Conservation (phyloP, 2,888 invertebrate genomes). For the Anticlea derivata region DNA sequence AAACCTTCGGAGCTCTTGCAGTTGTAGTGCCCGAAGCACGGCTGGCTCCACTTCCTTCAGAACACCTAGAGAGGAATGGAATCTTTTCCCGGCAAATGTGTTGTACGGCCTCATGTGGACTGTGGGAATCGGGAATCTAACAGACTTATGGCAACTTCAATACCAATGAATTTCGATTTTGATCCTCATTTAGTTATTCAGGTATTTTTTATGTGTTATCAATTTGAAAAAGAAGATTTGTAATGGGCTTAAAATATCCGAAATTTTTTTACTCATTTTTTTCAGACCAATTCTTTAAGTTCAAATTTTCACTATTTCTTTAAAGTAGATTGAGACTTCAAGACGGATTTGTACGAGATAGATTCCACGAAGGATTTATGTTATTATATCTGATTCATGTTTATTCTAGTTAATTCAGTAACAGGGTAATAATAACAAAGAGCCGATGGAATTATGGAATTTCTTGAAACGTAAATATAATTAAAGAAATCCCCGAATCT, state of each 20-base stretch:
- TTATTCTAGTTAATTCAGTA: conserved; percentile 16
- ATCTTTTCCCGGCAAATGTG: conserved; percentile 14
- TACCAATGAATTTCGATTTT: too few relatives aligned
- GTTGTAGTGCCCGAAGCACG: conserved; percentile 67
- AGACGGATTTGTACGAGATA: conserved; percentile 2
- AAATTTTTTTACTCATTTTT: too few relatives aligned
- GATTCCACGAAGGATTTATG: conserved; percentile 10
- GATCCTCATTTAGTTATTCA: too few relatives aligned
- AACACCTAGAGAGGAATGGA: conserved; percentile 56
- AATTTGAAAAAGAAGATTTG: too few relatives aligned
- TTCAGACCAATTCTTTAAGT: too few relatives aligned
- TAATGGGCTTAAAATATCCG: too few relatives aligned
- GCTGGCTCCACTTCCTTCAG: conserved; percentile 74
- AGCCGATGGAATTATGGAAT: conserved; percentile 13
- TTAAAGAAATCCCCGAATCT: not conserved
- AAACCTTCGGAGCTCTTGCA: conserved; percentile 81
- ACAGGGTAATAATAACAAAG: conserved; percentile 15
- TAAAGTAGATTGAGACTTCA: too few relatives aligned
- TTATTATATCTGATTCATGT: conserved; percentile 9
- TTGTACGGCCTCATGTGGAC: not conserved
- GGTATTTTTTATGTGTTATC: too few relatives aligned
- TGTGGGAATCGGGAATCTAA: not conserved
- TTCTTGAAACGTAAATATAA: not conserved
- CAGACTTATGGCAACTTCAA: too few relatives aligned
- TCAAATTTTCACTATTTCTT: too few relatives aligned